phyloP scores from a whole-genome alignment of 1,140 invertebrate species.

The Nilaparvata lugens region DNA sequence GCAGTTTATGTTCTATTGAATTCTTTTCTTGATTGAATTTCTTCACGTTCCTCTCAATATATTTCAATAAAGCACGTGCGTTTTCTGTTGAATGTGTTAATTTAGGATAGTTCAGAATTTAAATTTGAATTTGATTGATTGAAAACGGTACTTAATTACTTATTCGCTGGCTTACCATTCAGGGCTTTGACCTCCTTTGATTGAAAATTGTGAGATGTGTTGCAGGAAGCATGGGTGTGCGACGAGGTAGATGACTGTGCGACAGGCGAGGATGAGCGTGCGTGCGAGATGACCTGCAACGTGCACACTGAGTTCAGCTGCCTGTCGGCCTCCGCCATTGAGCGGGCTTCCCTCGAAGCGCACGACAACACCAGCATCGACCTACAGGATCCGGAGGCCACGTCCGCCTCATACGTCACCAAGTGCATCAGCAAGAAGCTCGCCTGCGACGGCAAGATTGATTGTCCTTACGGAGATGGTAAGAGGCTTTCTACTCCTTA shows the following conservation, averaged over 20 bases:
- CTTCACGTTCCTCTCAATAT: too few species aligned
- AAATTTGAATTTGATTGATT: too few species aligned
- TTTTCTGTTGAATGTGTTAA: too few species aligned
- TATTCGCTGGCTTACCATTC: too few species aligned
- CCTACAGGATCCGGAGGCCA: neutral
- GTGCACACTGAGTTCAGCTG: conserved; percentile 57
- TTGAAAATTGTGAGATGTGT: conserved; percentile 26
- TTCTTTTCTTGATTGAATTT: too few species aligned
- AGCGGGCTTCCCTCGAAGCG: conserved; percentile 19
- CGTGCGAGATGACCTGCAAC: conserved; percentile 60
- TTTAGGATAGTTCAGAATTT: too few species aligned
- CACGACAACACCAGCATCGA: neutral
- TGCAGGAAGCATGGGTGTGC: conserved; percentile 72
- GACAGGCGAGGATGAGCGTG: conserved; percentile 71
- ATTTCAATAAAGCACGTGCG: too few species aligned
- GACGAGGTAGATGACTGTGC: conserved; percentile 77
- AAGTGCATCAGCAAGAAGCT: conserved; percentile 61
- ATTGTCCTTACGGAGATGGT: conserved; percentile 60
- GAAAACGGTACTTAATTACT: too few species aligned
- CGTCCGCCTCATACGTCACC: neutral
- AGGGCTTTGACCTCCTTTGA: too few species aligned
- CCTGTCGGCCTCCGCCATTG: conserved; percentile 18
- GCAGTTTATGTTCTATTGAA: too few species aligned
- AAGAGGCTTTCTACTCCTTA: neutral
- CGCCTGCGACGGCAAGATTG: conserved; percentile 64